A percentile compares a stretch with the other conserved stretches of the same genome.
phyloP scores from a whole-genome alignment of 2,113 vertebrate genomes.

The Puntigrus tetrazona region DNA sequence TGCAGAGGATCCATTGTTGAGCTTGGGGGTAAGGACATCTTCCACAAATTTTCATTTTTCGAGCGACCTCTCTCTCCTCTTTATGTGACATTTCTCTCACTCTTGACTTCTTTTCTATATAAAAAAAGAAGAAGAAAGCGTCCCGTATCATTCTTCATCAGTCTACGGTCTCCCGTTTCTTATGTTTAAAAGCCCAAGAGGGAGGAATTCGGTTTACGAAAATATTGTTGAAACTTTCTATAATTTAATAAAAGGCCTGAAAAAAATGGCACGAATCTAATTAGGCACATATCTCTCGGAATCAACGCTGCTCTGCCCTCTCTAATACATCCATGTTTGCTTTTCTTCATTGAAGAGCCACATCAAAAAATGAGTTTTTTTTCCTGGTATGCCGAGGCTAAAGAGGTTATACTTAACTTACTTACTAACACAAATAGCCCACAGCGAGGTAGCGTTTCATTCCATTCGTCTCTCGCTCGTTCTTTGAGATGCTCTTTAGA shows the following conservation, averaged over 20 bases:
- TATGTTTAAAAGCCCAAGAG: slow-evolving; percentile 2
- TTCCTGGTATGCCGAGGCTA: slow-evolving; percentile 84
- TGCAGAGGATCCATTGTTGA: background rate
- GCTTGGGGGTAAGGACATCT: background rate
- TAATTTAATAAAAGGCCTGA: slow-evolving; percentile 61
- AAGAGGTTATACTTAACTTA: slow-evolving; percentile 90
- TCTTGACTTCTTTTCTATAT: background rate
- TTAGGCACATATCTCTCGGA: slow-evolving; percentile 84
- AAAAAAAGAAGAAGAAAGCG: background rate
- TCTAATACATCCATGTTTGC: slow-evolving; percentile 76
- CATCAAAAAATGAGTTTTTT: slow-evolving; percentile 76
- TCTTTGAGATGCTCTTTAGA: slow-evolving; percentile 5
- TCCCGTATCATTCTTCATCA: background rate
- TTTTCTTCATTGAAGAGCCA: slow-evolving; percentile 80
- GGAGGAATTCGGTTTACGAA: slow-evolving; percentile 38
- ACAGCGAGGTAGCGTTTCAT: slow-evolving; percentile 63
- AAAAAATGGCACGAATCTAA: slow-evolving; percentile 75
- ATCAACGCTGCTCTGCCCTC: slow-evolving; percentile 80
- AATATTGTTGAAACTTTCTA: slow-evolving; percentile 41
- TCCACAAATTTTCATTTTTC: background rate
- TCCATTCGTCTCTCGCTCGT: background rate
- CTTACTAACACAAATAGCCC: slow-evolving; percentile 91
- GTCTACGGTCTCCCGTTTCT: background rate
- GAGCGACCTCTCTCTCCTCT: too few relatives aligned
- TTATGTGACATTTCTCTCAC: background rate